Percentiles rank a stretch among this genome's conserved stretches.
Evolutionary conservation across 1,140 invertebrate genomes (phyloP).

Genomic region (Drosophila tsacasi): DNA sequence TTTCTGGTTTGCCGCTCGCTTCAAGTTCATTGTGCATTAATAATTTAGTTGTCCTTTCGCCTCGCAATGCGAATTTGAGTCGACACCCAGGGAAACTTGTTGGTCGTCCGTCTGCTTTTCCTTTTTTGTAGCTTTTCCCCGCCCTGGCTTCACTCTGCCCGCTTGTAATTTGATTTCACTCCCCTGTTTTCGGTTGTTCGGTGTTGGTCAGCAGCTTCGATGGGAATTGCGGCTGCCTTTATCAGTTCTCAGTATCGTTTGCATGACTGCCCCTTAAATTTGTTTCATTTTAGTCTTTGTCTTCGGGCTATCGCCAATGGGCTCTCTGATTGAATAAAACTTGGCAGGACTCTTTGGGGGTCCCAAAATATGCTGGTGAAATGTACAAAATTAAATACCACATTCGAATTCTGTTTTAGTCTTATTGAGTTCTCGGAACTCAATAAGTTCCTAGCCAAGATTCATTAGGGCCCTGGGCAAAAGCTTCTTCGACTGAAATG

Average conservation of each 20-base stretch:
- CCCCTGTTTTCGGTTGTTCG: slow-evolving; percentile 31
- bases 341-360: neutral
- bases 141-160: neutral
- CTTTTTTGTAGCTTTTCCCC: slow-evolving; percentile 15
- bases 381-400: slow-evolving; percentile 7
- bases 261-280: slow-evolving; percentile 43
- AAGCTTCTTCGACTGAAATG: neutral
- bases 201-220: slow-evolving; percentile 47
- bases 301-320: slow-evolving; percentile 3
- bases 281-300: slow-evolving; percentile 21
- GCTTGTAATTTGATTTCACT: slow-evolving; percentile 68
- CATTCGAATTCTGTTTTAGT: neutral
- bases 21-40: slow-evolving; percentile 81
- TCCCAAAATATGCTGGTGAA: neutral
- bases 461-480: neutral
- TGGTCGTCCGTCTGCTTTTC: slow-evolving; percentile 18
- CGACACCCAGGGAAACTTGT: slow-evolving; percentile 57
- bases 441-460: neutral
- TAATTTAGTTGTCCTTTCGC: slow-evolving; percentile 76
- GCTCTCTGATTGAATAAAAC: slow-evolving; percentile 16
- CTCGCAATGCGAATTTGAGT: slow-evolving; percentile 40
- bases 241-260: slow-evolving; percentile 40
- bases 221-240: slow-evolving; percentile 43
- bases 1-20: slow-evolving; percentile 71
- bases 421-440: neutral